Percentiles rank a stretch among this genome's conserved stretches.
phyloP scores from a whole-genome alignment of 2,797 vertebrate genomes.

The Mionectes olivaceus region DNA sequence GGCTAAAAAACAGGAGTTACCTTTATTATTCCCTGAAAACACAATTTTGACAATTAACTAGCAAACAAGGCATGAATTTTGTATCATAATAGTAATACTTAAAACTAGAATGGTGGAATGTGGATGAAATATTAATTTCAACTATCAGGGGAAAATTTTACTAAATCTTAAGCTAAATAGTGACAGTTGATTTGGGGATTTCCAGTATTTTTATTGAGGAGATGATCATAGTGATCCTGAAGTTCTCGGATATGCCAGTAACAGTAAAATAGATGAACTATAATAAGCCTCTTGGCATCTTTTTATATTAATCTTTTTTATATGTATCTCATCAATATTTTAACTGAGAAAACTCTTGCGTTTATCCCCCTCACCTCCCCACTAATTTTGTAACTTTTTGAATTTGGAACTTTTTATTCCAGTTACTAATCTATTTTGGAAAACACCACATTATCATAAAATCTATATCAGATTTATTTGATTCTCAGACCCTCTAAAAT shows the following conservation, averaged over 20 bases:
- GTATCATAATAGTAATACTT: neutral
- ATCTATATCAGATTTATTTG: neutral
- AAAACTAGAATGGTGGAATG: neutral
- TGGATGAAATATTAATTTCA: neutral
- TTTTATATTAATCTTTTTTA: neutral
- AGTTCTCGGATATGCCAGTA: neutral
- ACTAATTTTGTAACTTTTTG: neutral
- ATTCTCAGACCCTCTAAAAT: neutral
- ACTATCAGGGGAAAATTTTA: neutral
- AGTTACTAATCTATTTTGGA: neutral
- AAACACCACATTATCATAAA: neutral
- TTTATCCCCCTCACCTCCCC: accelerated
- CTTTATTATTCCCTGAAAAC: neutral
- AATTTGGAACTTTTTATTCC: neutral
- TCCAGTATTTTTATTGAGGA: neutral
- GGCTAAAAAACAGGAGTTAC: neutral
- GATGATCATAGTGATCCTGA: neutral
- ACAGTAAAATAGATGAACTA: neutral
- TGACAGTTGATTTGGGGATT: neutral
- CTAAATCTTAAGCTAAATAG: neutral
- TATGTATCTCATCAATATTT: neutral
- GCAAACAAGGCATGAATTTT: neutral
- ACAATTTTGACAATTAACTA: neutral
- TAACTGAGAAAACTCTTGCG: neutral
- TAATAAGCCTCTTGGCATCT: neutral